These are phyloP conservation scores for Gobio occitaniae DNA, from an alignment of 2,797 vertebrate genomes.

Conservation along the genomic window DNA sequence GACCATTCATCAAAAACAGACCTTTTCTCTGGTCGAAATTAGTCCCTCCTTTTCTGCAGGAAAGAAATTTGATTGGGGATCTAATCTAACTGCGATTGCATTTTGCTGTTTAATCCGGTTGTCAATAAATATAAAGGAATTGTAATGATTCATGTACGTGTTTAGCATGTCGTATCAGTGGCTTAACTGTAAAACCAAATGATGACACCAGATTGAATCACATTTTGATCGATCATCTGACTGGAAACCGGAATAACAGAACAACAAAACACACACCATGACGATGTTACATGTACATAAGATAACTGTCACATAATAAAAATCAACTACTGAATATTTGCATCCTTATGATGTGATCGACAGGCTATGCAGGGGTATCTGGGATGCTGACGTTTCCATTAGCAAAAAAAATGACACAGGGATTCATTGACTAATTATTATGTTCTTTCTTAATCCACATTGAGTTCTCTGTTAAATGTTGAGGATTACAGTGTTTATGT, in stretches of 20 bases:
- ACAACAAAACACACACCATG: background rate
- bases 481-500: background rate
- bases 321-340: background rate
- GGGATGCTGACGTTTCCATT: background rate
- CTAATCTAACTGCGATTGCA: conserved; percentile 41
- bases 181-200: background rate
- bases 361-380: background rate
- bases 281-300: background rate
- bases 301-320: background rate
- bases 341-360: background rate
- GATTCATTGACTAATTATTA: background rate
- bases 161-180: background rate
- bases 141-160: conserved; percentile 4
- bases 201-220: conserved; percentile 1
- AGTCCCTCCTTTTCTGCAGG: conserved; percentile 37
- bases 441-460: background rate
- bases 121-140: conserved; percentile 13
- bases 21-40: conserved; percentile 49
- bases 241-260: background rate
- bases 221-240: background rate
- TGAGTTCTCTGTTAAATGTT: background rate
- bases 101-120: conserved; percentile 31
- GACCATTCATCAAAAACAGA: conserved; percentile 73
- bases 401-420: background rate
- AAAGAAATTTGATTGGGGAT: conserved; percentile 32